Conservation (phyloP, 2,113 vertebrate genomes). For the Anarrhichthys ocellatus region DNA sequence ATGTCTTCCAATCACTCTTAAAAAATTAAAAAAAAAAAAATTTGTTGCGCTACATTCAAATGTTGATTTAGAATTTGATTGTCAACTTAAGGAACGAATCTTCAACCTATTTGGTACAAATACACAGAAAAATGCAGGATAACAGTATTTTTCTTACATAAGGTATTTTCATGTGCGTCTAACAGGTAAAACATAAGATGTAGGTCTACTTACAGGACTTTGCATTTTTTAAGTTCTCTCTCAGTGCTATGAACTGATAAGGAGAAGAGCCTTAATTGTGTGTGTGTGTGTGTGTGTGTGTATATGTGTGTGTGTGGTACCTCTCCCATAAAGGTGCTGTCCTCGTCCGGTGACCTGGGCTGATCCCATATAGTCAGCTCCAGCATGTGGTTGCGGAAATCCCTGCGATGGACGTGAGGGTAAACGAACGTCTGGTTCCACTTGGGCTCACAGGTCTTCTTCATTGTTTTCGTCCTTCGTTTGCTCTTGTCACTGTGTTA, state of each 20-base stretch:
- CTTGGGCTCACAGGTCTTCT: conserved; percentile 96
- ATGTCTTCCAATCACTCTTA: no score
- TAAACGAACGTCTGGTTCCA: conserved; percentile 99
- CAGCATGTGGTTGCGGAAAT: conserved; percentile 98
- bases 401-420: conserved; percentile 95
- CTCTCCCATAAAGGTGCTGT: conserved; percentile 98
- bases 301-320: conserved; percentile 69
- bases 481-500: conserved; percentile 95
- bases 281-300: conserved; percentile 2
- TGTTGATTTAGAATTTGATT: background rate
- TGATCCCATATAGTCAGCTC: conserved; percentile 99
- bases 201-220: background rate
- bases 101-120: no score
- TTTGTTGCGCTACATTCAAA: background rate
- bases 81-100: background rate
- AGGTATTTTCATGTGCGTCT: background rate
- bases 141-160: background rate
- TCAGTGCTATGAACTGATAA: background rate
- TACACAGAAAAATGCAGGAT: background rate
- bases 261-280: background rate
- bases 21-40: no score
- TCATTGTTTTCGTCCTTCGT: conserved; percentile 96
- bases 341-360: conserved; percentile 93
- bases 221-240: background rate
- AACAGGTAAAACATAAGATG: background rate